Conservation (phyloP, 2,113 vertebrate genomes). For the Tichodroma muraria region DNA sequence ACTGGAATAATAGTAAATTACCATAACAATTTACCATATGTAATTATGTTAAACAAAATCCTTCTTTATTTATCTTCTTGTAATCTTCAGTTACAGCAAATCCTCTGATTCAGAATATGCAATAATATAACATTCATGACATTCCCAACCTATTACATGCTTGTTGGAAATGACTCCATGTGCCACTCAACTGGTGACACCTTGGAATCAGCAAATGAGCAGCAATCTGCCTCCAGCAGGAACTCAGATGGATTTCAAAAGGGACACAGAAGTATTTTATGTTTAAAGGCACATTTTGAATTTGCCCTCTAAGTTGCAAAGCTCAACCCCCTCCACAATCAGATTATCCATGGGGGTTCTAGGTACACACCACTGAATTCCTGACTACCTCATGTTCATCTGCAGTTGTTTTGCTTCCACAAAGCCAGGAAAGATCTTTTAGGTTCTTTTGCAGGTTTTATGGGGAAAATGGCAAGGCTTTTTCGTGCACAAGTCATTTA, state of each 20-base stretch:
- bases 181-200: not conserved
- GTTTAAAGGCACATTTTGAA: not conserved
- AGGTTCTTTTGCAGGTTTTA: not conserved
- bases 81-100: not conserved
- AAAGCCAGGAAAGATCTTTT: not conserved
- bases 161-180: not conserved
- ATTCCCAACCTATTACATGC: not conserved
- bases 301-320: not conserved
- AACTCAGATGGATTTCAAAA: not conserved
- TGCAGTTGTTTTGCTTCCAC: not conserved
- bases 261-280: not conserved
- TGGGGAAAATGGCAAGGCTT: not conserved
- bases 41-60: conserved; percentile 34
- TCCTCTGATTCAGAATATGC: not conserved
- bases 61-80: conserved; percentile 12
- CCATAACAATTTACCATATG: conserved; percentile 27
- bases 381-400: fast-evolving
- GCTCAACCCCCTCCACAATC: not conserved
- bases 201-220: not conserved
- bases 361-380: not conserved
- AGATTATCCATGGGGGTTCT: not conserved
- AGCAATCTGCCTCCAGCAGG: not conserved
- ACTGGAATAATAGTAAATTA: conserved; percentile 25
- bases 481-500: not conserved
- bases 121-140: not conserved